Evolutionary conservation across 92 coral and sea anemone genomes (phyloP).

Genomic region (Blastomussa wellsi): DNA sequence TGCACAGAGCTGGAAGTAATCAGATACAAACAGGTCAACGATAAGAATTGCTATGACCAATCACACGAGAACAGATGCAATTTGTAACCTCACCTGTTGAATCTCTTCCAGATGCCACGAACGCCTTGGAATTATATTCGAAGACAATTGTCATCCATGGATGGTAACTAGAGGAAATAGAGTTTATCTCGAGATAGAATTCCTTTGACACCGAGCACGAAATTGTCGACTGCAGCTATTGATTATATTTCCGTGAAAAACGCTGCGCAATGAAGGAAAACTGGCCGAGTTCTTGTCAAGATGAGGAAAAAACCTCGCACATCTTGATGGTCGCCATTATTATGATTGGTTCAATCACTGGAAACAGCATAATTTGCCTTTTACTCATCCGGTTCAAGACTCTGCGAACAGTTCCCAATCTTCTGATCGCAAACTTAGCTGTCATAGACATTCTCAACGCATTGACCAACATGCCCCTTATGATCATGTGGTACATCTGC

Average conservation of each 20-base stretch:
- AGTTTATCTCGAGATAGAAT: background rate
- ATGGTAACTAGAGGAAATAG: background rate
- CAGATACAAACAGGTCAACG: no score
- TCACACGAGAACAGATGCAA: no score
- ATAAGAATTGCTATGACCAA: no score
- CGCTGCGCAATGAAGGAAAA: background rate
- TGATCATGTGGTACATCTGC: conserved; percentile 73
- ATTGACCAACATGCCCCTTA: conserved; percentile 66
- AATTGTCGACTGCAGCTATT: background rate
- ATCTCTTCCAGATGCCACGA: background rate
- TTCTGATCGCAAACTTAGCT: conserved; percentile 71
- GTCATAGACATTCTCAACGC: conserved; percentile 70
- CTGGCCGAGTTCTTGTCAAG: conserved; percentile 34
- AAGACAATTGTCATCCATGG: background rate
- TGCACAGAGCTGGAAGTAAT: no score
- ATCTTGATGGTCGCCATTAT: conserved; percentile 46
- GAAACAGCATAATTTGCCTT: conserved; percentile 59
- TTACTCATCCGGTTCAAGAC: conserved; percentile 62
- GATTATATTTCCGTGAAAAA: background rate
- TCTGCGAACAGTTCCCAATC: conserved; percentile 73
- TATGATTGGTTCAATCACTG: conserved; percentile 58
- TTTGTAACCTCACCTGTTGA: background rate
- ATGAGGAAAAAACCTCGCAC: conserved; percentile 29
- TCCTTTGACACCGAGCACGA: background rate
- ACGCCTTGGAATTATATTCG: background rate